A percentile compares a stretch with the other conserved stretches of the same genome.
Evolutionary conservation across 2,113 vertebrate genomes (phyloP).

Genomic region (Sprattus sprattus): DNA sequence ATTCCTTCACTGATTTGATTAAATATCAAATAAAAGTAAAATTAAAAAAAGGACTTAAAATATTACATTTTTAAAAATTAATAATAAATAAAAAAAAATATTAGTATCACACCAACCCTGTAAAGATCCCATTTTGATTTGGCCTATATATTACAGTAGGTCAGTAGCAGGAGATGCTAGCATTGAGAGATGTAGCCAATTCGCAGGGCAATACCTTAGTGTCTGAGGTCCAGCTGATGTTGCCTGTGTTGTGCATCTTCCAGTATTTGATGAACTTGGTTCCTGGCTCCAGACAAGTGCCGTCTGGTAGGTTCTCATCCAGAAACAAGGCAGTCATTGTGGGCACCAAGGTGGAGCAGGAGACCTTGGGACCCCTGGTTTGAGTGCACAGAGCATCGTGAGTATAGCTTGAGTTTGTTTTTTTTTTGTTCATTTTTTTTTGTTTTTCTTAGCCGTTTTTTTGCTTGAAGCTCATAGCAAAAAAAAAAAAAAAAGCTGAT

Average conservation of each 20-base stretch:
- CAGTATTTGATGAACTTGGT: slow-evolving; percentile 98
- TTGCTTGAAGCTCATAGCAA: slow-evolving; percentile 56
- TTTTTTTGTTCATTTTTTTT: slow-evolving; percentile 31
- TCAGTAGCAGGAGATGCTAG: background rate
- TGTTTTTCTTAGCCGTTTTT: slow-evolving; percentile 42
- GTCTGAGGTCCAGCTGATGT: slow-evolving; percentile 87
- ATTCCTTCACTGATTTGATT: background rate
- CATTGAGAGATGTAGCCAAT: background rate
- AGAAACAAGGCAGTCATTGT: slow-evolving; percentile 92
- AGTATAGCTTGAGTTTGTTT: slow-evolving; percentile 71
- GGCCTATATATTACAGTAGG: background rate
- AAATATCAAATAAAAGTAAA: background rate
- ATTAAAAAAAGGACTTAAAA: background rate
- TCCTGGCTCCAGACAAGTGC: slow-evolving; percentile 87
- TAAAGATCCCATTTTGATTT: background rate
- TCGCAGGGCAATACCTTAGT: slow-evolving; percentile 77
- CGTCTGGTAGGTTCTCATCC: slow-evolving; percentile 98
- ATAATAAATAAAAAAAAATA: background rate
- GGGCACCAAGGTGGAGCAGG: slow-evolving; percentile 84
- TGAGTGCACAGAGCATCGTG: slow-evolving; percentile 78
- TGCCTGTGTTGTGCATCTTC: slow-evolving; percentile 96
- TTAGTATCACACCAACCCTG: background rate
- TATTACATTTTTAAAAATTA: background rate
- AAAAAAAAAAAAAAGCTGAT: slow-evolving; percentile 47
- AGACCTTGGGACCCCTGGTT: slow-evolving; percentile 82